phyloP scores from a whole-genome alignment of 2,113 vertebrate genomes.

The Paradoxurus hermaphroditus region DNA sequence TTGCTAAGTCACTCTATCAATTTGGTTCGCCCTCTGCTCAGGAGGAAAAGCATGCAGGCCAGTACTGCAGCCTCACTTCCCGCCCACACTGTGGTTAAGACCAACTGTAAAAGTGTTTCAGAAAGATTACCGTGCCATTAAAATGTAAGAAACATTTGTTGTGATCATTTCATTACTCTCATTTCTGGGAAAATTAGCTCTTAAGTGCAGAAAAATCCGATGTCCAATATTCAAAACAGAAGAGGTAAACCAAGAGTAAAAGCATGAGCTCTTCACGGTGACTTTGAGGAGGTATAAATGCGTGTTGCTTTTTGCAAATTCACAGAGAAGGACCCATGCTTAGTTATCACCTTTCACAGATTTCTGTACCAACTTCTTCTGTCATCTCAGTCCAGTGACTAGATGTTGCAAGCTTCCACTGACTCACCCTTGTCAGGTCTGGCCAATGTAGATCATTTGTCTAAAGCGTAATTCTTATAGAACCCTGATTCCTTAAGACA shows the following conservation, averaged over 20 bases:
- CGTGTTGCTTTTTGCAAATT: not conserved
- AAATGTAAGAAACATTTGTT: not conserved
- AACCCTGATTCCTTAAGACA: not conserved
- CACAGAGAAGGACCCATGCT: not conserved
- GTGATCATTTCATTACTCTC: not conserved
- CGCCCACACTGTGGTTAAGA: not conserved
- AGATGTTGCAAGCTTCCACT: not conserved
- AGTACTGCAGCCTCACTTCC: not conserved
- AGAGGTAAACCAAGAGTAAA: not conserved
- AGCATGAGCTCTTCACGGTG: not conserved
- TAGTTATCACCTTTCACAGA: not conserved
- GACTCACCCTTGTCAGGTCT: not conserved
- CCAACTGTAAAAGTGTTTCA: not conserved
- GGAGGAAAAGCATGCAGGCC: fast-evolving
- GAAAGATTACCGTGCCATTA: not conserved
- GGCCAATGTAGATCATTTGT: no score
- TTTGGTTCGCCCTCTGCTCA: not conserved
- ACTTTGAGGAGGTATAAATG: not conserved
- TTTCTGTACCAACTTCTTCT: not conserved
- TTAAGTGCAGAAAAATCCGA: not conserved
- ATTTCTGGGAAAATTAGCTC: constrained; percentile 52
- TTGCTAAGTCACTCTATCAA: not conserved
- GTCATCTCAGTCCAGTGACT: not conserved
- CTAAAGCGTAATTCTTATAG: not conserved
- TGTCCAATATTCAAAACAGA: not conserved